phyloP scores from a whole-genome alignment of 2,113 vertebrate species.

The Candoia aspera region DNA sequence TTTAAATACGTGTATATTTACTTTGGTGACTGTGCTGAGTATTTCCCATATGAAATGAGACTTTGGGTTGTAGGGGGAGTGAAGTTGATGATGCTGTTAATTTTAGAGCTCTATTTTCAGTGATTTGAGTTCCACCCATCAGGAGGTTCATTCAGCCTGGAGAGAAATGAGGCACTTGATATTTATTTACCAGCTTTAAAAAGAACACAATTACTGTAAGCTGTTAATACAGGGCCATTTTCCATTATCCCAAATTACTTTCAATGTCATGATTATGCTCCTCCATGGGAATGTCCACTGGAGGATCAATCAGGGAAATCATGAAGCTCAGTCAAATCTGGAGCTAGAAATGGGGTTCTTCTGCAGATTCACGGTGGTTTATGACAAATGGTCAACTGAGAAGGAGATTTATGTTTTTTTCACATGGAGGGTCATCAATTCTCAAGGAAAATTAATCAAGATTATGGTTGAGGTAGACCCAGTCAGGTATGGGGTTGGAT shows the following conservation, averaged over 20 bases:
- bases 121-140: conserved; percentile 9
- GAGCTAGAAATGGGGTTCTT: neutral
- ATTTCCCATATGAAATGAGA: neutral
- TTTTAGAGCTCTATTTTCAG: neutral
- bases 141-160: conserved; percentile 20
- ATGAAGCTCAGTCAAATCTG: neutral
- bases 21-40: neutral
- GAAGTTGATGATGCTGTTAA: neutral
- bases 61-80: neutral
- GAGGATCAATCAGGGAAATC: neutral
- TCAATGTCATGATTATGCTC: neutral
- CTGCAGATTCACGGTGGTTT: neutral
- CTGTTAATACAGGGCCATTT: neutral
- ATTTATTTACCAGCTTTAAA: conserved; percentile 21
- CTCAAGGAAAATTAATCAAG: neutral
- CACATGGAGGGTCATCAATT: neutral
- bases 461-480: neutral
- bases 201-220: neutral
- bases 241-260: neutral
- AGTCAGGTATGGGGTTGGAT: neutral
- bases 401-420: fast-evolving
- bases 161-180: neutral
- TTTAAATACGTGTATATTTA: neutral
- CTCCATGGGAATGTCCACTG: neutral
- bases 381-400: neutral